Evolutionary conservation across 2,888 invertebrate species (phyloP).

Genomic region (Caenorhabditis sp.): DNA sequence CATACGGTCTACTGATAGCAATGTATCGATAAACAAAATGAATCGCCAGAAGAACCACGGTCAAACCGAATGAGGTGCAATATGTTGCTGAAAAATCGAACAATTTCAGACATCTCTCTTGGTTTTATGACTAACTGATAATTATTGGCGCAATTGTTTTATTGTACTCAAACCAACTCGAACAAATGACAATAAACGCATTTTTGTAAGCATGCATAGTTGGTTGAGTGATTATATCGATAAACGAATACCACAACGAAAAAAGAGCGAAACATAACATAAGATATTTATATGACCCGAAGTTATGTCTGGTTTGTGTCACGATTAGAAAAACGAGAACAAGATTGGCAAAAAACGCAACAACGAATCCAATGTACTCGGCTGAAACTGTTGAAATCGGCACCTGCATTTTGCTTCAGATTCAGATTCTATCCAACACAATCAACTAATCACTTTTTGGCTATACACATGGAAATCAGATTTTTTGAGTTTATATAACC

Average conservation of each 20-base stretch:
- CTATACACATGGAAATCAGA: too few species aligned
- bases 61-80: constrained; percentile 22
- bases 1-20: constrained; percentile 11
- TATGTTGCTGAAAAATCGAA: constrained; percentile 14
- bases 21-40: constrained; percentile 32
- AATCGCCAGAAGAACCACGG: constrained; percentile 23
- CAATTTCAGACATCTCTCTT: not conserved
- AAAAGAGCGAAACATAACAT: constrained; percentile 29
- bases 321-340: constrained; percentile 17
- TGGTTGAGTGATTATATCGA: constrained; percentile 32
- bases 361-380: constrained; percentile 27
- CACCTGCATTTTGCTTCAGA: constrained; percentile 28
- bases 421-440: too few species aligned
- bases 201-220: constrained; percentile 30
- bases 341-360: constrained; percentile 22
- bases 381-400: constrained; percentile 19
- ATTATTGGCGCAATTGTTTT: constrained; percentile 5
- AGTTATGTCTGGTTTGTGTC: constrained; percentile 20
- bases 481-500: too few species aligned
- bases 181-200: constrained; percentile 25
- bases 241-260: constrained; percentile 27
- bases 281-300: constrained; percentile 27
- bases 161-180: constrained; percentile 34
- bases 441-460: too few species aligned
- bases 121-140: not conserved